Evolutionary conservation across 2,888 invertebrate species (phyloP), one percentile per base, ranked within the genome.

Genomic region (Nomada goodeniana): DNA sequence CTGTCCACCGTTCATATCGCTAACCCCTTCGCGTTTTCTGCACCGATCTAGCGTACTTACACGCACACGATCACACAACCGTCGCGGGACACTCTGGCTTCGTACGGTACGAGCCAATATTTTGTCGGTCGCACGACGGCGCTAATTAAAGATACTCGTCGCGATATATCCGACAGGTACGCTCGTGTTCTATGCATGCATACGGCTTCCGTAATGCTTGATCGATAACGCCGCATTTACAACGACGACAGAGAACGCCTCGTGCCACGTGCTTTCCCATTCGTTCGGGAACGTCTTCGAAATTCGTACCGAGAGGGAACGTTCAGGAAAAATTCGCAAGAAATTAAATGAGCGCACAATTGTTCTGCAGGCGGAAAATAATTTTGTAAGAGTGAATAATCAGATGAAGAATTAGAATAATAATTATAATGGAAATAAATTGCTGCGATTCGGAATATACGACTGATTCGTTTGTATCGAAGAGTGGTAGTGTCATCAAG

Each of bases 161-260:
- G 75, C 76, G 76, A 72, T 68, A 73, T 75, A 69, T 80, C 80
- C 74, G 86, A 82, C 80, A 80, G 71, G 69, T 74, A 67, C 83
- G 83, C 73, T 85, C 85, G 87, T 85, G 87, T 90, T 88, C 84
- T 86, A 82, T 75, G 85, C 88, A 86, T 78, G 73, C 76, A 76
- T 91, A 90, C 68, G 91, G 91, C 88, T 92, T 91, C 92, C 84
- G 88, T 90, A 91, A 90, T 90, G 87, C 88, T 90, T 92, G 90
- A 91, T 92, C 92, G 87, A 92, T 92, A 92, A 87, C 80, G 80
- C 70, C 80, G 86, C 89, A 88, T 89, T 89, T 83, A 70, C 83
- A 80, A 78, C 69, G 80, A 82, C 70, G 79, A 68, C 68, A 68
- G 78, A 72, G 80, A 69, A 72, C 70, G 80, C 63, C 36, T 52